Conservation (phyloP, 2,797 vertebrate genomes). For the Sus cebifrons region DNA sequence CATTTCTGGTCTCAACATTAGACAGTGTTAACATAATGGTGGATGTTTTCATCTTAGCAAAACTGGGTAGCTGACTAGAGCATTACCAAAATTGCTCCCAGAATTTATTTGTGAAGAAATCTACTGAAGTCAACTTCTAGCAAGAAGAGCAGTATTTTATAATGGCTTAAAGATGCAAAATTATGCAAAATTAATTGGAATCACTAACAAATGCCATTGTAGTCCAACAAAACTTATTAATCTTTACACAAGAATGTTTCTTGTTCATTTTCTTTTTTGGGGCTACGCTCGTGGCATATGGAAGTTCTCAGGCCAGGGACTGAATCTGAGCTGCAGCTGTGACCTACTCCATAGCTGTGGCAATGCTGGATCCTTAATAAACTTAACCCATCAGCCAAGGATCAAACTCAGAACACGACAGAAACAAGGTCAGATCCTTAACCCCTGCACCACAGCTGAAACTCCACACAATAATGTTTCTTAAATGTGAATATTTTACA, state of each 20-base stretch:
- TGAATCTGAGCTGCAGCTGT: too few species aligned
- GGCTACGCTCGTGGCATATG: too few species aligned
- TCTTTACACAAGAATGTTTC: constrained; percentile 13
- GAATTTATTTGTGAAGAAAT: constrained; percentile 55
- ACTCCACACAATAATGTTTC: neutral
- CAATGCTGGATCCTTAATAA: too few species aligned
- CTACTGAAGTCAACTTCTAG: neutral
- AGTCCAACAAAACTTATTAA: neutral
- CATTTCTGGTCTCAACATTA: neutral
- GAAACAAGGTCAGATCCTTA: too few species aligned
- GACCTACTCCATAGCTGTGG: too few species aligned
- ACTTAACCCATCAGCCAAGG: too few species aligned
- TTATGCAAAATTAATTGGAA: constrained; percentile 7
- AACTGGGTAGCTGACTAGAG: neutral
- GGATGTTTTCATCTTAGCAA: constrained; percentile 29
- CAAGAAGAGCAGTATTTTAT: neutral
- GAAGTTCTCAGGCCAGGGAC: too few species aligned
- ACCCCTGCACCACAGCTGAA: too few species aligned
- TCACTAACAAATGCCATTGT: neutral
- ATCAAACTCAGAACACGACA: too few species aligned
- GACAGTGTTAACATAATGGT: neutral
- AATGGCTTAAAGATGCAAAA: neutral
- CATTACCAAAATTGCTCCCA: constrained; percentile 20
- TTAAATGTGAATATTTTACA: neutral
- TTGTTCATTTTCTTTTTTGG: too few species aligned